A percentile compares a stretch with the other conserved stretches of the same genome.
These are phyloP conservation scores for Marcusenius ussheri DNA, from an alignment of 2,113 vertebrate species.

Conservation along the genomic window DNA sequence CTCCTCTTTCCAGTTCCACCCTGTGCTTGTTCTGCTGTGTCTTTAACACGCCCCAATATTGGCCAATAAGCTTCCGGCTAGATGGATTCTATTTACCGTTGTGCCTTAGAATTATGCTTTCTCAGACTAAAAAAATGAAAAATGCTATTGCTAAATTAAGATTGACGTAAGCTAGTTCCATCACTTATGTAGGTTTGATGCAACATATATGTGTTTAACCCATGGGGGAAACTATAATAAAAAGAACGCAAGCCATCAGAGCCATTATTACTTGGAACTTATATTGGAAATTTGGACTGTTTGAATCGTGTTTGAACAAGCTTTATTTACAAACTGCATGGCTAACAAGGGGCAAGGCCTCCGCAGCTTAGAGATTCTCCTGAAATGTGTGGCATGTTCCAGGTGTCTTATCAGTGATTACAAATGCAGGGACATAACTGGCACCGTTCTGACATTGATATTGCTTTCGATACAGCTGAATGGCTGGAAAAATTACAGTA, in stretches of 20 bases:
- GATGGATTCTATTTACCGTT: background rate
- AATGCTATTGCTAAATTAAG: background rate
- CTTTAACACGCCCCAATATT: background rate
- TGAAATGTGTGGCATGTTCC: background rate
- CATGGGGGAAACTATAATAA: background rate
- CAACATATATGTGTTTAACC: background rate
- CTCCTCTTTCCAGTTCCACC: background rate
- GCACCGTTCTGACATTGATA: background rate
- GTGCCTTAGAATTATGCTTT: background rate
- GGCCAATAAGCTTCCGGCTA: background rate
- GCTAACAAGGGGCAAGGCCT: background rate
- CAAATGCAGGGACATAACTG: background rate
- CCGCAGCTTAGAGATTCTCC: background rate
- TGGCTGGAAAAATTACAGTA: background rate
- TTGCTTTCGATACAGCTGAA: background rate
- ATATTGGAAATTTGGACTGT: background rate
- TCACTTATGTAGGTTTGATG: background rate
- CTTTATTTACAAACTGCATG: background rate
- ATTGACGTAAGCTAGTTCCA: background rate
- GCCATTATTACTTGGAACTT: background rate
- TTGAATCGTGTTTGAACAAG: background rate
- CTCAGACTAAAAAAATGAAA: background rate
- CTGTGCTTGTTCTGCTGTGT: background rate
- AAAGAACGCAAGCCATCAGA: background rate
- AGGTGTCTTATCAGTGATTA: background rate